Conservation (phyloP, 2,888 invertebrate genomes). For the Leptothorax acervorum region DNA sequence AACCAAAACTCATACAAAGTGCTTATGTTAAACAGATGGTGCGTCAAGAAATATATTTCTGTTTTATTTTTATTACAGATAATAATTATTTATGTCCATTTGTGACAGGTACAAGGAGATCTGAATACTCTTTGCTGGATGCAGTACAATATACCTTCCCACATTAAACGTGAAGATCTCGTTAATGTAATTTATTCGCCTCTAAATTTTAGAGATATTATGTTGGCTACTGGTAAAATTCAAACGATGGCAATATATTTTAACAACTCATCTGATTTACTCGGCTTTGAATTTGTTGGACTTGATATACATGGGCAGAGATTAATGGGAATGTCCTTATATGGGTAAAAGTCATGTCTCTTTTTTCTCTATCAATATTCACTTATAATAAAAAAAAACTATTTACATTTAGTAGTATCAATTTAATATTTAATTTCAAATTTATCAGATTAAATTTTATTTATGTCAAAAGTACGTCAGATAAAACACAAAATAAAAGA, state of each 20-base stretch:
- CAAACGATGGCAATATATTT: neutral
- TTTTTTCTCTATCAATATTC: neutral
- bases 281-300: conserved; percentile 17
- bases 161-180: neutral
- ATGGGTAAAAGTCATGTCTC: conserved; percentile 1
- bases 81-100: neutral
- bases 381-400: neutral
- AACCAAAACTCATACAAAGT: conserved; percentile 87
- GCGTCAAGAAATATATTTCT: neutral
- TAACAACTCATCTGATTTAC: neutral
- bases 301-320: neutral
- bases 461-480: neutral
- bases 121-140: neutral
- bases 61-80: no score
- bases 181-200: neutral
- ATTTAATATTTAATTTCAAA: neutral
- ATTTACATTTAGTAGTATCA: neutral
- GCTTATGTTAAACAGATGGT: conserved; percentile 91
- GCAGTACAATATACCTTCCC: neutral
- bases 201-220: conserved; percentile 20
- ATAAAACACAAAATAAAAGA: neutral
- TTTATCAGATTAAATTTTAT: neutral
- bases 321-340: neutral
- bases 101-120: conserved; percentile 13
- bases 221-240: neutral